phyloP scores from a whole-genome alignment of 1,140 invertebrate genomes.

The Phocides pigmalion region DNA sequence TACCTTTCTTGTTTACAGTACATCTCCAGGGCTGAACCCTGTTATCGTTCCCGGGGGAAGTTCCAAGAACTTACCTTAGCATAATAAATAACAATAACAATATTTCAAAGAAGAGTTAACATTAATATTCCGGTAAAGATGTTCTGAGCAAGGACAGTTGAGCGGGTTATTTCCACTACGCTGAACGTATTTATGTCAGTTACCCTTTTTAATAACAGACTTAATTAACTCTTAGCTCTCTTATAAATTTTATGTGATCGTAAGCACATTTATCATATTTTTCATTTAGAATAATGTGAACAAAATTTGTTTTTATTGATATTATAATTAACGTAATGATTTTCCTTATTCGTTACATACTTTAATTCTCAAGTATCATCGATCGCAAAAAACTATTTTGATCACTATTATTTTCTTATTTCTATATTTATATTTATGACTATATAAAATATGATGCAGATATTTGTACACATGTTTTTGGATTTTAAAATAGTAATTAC shows the following conservation, averaged over 20 bases:
- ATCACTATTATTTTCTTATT: no score
- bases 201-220: constrained; percentile 3
- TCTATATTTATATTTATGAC: no score
- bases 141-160: constrained; percentile 7
- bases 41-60: constrained; percentile 14
- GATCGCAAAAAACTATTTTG: no score
- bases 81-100: constrained; percentile 25
- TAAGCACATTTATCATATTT: not conserved
- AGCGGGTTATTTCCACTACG: constrained; percentile 8
- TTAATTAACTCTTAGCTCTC: not conserved
- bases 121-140: constrained; percentile 22
- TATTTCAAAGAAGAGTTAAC: constrained; percentile 12
- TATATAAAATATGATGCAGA: no score
- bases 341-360: no score
- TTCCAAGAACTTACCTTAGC: constrained; percentile 13
- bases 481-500: no score
- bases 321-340: no score
- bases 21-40: not conserved
- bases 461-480: no score
- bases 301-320: no score
- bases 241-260: not conserved
- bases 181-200: not conserved
- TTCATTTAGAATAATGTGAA: no score
- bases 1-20: constrained; percentile 7
- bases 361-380: no score